Conservation (phyloP, 1,140 invertebrate species). For the Lucilia cuprina region DNA sequence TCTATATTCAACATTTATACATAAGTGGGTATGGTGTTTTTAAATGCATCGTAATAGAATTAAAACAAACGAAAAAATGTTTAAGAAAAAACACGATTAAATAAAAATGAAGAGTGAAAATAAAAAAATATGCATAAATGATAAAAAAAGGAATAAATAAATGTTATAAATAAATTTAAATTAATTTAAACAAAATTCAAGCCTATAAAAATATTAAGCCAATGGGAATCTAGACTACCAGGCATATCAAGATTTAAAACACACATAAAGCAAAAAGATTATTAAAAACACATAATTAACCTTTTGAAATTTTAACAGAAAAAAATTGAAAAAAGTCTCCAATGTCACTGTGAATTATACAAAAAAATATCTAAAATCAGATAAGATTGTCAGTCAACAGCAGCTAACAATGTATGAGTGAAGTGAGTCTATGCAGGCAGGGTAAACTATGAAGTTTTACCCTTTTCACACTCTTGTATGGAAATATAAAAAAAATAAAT, state of each 20-base stretch:
- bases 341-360: background rate
- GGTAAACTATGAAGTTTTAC: background rate
- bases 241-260: background rate
- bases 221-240: no score
- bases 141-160: background rate
- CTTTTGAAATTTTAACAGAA: background rate
- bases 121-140: background rate
- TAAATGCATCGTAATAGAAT: background rate
- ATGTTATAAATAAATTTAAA: background rate
- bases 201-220: background rate
- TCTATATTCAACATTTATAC: background rate
- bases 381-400: background rate
- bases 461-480: background rate
- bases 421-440: background rate
- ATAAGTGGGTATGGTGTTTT: background rate
- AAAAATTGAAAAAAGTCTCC: background rate
- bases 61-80: background rate
- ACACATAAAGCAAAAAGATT: background rate
- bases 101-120: background rate
- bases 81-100: background rate
- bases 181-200: background rate
- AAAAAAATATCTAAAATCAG: background rate
- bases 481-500: background rate
- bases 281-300: slow-evolving; percentile 9
- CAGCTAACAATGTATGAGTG: background rate